Conservation (phyloP, 2,888 invertebrate genomes). For the Lepidonotus clava region DNA sequence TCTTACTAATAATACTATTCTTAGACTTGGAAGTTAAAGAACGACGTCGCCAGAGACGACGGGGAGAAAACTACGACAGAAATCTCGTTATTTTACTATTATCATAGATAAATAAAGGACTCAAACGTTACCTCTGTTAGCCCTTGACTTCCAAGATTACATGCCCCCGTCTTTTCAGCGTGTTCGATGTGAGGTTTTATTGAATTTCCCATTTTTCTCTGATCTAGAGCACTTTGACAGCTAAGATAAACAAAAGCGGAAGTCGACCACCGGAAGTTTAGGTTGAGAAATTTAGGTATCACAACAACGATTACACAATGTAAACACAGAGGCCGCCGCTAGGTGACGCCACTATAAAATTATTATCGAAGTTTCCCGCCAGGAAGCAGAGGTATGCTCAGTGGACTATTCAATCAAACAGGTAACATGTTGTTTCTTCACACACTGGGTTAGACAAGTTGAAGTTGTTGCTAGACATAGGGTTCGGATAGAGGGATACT, state of each 20-base stretch:
- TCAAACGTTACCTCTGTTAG: slow-evolving; percentile 85
- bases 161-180: slow-evolving; percentile 96
- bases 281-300: background rate
- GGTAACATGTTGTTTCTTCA: too few relatives aligned
- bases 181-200: slow-evolving; percentile 95
- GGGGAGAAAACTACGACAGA: too few relatives aligned
- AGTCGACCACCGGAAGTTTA: slow-evolving; percentile 40
- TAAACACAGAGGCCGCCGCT: background rate
- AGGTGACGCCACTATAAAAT: background rate
- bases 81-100: too few relatives aligned
- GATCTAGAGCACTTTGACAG: background rate
- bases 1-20: too few relatives aligned
- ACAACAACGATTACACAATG: background rate
- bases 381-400: background rate
- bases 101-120: too few relatives aligned
- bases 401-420: too few relatives aligned
- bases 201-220: slow-evolving; percentile 90
- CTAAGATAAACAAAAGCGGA: slow-evolving; percentile 22
- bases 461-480: too few relatives aligned
- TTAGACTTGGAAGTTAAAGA: too few relatives aligned
- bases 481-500: too few relatives aligned
- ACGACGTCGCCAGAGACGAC: too few relatives aligned
- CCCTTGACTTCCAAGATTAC: slow-evolving; percentile 91
- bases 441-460: too few relatives aligned
- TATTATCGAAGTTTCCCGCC: background rate